Conservation (phyloP, 2,113 vertebrate species). For the Macaca nemestrina region DNA sequence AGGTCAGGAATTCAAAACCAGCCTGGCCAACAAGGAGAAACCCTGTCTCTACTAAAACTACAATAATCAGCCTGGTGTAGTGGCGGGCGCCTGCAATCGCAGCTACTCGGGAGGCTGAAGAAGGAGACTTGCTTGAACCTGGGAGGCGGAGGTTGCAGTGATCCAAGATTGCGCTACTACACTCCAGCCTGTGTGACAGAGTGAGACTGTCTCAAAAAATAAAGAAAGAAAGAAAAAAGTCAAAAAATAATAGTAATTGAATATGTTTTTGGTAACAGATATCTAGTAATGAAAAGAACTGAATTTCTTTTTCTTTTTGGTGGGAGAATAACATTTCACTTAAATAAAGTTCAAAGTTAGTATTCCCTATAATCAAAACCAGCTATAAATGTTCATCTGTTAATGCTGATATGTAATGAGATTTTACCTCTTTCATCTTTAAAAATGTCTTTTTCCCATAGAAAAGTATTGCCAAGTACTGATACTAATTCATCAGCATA, state of each 20-base stretch:
- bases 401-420: conserved; percentile 54
- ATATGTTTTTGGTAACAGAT: not conserved
- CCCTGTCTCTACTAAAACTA: too few relatives aligned
- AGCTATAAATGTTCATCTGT: not conserved
- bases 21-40: too few relatives aligned
- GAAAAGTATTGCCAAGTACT: conserved; percentile 33
- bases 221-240: too few relatives aligned
- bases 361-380: conserved; percentile 26
- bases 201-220: too few relatives aligned
- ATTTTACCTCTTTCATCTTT: conserved; percentile 55
- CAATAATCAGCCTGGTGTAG: too few relatives aligned
- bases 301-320: not conserved
- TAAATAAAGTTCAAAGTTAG: not conserved
- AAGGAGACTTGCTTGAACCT: too few relatives aligned
- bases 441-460: conserved; percentile 33
- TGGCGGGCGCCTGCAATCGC: too few relatives aligned
- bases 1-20: too few relatives aligned
- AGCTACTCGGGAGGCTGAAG: too few relatives aligned
- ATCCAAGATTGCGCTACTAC: too few relatives aligned
- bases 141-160: too few relatives aligned
- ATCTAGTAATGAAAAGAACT: not conserved
- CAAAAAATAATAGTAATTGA: not conserved
- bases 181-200: too few relatives aligned
- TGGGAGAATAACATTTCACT: not conserved
- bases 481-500: conserved; percentile 48